Base-by-base conservation (phyloP, 1,140 invertebrate species). In the Hesperophylax magnus region DNA sequence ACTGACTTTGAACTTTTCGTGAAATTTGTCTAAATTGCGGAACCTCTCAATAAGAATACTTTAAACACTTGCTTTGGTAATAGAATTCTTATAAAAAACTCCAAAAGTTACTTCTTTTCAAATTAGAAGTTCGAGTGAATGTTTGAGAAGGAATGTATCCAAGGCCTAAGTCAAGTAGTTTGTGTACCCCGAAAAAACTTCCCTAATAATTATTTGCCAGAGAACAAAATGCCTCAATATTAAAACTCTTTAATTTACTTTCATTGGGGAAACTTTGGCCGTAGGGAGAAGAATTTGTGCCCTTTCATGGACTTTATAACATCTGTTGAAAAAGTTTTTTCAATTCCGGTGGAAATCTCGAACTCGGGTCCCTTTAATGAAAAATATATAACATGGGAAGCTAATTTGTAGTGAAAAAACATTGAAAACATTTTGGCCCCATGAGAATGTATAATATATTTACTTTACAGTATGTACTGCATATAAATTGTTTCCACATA, bases 201-300 rank as follows among this genome's bases (percentile, higher is more conserved):
- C 58, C 15, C 24, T 5, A 61, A 61, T 22, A 61, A 61, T 47
- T 47, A 47, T 61, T 61, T 61, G 20, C 58, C 58, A 61, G 15
- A 22, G 58, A 61, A 61, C 58, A 61, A 61, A 61, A 61, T 61
- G 58, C 58, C 58, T 47, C 58, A 8, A 61, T 61, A 61, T 61
- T 61, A 61, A 61, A 61, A 61, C 58, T 61, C 24, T 61, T 61
- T 61, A 61, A 61, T 61, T 61, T 61, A 61, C 58, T 61, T 61
- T 61, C 58, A 61, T 61, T 24, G 7, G 17, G 24, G 4, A 61
- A 61, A 61, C 20, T 61, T 61, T 9, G 18, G 24, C 58, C 18
- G 18, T 47, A 1, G 39, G 39, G 39, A 47, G 11, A 47, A 47
- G 11, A 22, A 22, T 61, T 61, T 61, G 18, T 61, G 9, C 17